Base-by-base conservation (phyloP, 2,113 vertebrate genomes). In the Colaptes auratus region DNA sequence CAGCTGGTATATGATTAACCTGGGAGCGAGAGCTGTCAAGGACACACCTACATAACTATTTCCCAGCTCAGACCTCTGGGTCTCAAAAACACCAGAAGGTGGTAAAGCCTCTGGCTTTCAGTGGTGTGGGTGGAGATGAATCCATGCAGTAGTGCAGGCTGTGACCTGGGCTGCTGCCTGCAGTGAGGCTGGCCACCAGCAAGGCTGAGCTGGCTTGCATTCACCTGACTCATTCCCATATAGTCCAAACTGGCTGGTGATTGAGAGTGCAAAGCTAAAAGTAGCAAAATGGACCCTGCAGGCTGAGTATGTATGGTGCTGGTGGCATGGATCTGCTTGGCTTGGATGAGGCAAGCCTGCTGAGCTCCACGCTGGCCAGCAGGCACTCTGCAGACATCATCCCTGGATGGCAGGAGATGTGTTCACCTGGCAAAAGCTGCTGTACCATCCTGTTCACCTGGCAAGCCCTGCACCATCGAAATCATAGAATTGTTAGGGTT, bases 1-100 rank as follows among this genome's bases (percentile, higher is more conserved):
- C 74, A 82, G 70, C 50, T 92, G 55, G 44, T 79, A 3, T 79
- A 33, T 86, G 61, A 94, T 86, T 95, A 95, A 92, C 76, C 27
- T 64, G 30, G 9, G 35, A 1, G 3, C 84, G 50, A 84, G 59
- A 93, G 24, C n/a, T 87, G 55, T 59, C 67, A 89, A 91, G 90
- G 67, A 53, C 63, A 75, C 7, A 12, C 53, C 42, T 84, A 12
- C 0, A 0, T 63, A 44, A 64, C 30, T 25, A 18, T 93, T 95
- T 88, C 61, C 82, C 27, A 56, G n/a, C 36, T 78, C 58, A 84
- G 39, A 69, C 18, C 33, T 74, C 31, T 59, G 16, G 17, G 15
- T 89, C 39, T 59, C 9, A 61, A 71, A 77, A 67, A 46, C 25
- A 71, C 0, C 2, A 2, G 4, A 11, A 74, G 28, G 24, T 70